Percentiles rank a stretch among this genome's conserved stretches.
Evolutionary conservation across 2,797 vertebrate genomes (phyloP).

Genomic region (Phoebastria nigripes): DNA sequence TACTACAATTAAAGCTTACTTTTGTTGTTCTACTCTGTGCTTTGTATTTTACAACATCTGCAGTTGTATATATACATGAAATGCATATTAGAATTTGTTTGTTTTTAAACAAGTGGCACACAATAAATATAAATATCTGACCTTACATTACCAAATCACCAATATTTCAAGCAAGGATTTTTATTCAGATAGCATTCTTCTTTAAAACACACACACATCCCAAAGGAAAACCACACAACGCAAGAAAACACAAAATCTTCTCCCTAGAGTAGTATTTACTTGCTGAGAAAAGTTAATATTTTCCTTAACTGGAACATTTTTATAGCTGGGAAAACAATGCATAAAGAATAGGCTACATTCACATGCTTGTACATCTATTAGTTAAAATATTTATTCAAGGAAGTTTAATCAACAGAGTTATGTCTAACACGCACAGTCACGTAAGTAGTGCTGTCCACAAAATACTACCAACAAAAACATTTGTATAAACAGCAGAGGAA

Average conservation of each 20-base stretch:
- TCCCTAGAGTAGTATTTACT: conserved; percentile 15
- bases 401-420: not conserved
- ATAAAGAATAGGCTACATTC: conserved; percentile 5
- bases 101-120: not conserved
- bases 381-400: not conserved
- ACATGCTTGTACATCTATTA: not conserved
- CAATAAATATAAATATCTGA: not conserved
- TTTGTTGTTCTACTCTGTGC: not conserved
- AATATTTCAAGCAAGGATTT: not conserved
- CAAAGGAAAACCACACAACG: not conserved
- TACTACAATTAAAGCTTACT: not conserved
- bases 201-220: not conserved
- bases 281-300: conserved; percentile 29
- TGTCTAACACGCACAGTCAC: not conserved
- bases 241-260: conserved; percentile 6
- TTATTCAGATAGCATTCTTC: conserved; percentile 42
- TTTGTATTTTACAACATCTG: not conserved
- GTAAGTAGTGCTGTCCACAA: not conserved
- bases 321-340: conserved; percentile 34
- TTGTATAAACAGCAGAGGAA: not conserved
- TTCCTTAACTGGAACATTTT: conserved; percentile 34
- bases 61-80: not conserved
- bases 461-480: not conserved
- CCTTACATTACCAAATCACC: not conserved
- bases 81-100: not conserved